phyloP scores from a whole-genome alignment of 2,113 vertebrate species.

The Saimiri boliviensis region DNA sequence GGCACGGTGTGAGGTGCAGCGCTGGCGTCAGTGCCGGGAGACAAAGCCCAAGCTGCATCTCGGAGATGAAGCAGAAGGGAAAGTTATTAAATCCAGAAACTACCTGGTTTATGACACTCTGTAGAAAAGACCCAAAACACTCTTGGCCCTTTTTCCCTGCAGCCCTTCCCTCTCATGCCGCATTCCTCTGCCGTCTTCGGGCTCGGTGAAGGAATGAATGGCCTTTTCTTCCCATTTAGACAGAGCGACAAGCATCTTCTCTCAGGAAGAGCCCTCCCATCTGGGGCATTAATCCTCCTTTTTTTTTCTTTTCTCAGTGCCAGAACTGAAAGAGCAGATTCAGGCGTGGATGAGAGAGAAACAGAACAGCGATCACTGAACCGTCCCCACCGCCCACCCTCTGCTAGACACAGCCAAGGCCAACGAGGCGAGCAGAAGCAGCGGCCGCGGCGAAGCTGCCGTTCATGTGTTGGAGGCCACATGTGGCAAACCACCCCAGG shows the following conservation, averaged over 20 bases:
- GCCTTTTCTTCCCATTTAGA: not conserved
- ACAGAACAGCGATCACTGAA: constrained; percentile 89
- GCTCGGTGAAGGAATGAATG: not conserved
- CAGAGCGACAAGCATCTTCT: not conserved
- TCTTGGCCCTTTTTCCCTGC: not conserved
- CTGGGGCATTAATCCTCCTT: not conserved
- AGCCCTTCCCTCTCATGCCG: not conserved
- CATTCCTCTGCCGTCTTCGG: not conserved
- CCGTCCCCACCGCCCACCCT: not conserved
- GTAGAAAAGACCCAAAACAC: not conserved
- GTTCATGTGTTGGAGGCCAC: not conserved
- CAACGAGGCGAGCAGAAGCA: constrained; percentile 32
- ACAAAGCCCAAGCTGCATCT: accelerated
- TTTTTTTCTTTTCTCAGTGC: constrained; percentile 84
- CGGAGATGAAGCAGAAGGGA: not conserved
- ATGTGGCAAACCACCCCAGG: not conserved
- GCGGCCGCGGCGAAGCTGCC: not conserved
- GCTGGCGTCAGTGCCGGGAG: accelerated
- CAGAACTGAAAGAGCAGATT: constrained; percentile 97
- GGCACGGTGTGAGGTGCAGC: accelerated
- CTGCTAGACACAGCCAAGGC: constrained; percentile 41
- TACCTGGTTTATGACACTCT: not conserved
- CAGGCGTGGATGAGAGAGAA: constrained; percentile 98
- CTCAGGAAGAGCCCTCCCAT: not conserved
- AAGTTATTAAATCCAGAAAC: not conserved